Evolutionary conservation across 2,888 invertebrate genomes (phyloP), one percentile per base, ranked within the genome.

Genomic region (Dinocampus coccinellae): DNA sequence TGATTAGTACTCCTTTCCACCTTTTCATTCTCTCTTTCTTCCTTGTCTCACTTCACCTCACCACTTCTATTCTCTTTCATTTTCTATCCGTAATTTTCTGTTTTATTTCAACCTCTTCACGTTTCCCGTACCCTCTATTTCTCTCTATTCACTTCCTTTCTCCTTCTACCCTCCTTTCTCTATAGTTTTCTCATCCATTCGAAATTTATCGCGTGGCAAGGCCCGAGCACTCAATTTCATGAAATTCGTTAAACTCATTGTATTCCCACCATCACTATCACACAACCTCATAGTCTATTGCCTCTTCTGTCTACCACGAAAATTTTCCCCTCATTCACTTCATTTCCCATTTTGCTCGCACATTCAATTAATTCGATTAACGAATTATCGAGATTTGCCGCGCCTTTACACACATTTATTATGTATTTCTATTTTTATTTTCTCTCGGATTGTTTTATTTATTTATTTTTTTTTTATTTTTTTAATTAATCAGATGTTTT

Each of bases 1-100:
- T 86, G 87, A 87, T 87, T 87, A 87, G 87, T 86, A 84, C 84
- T 75, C 75, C 77, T 77, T 75, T 71, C 70, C 73, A 75, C 70
- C 73, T 72, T 53, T 57, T 55, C 70, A 77, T 75, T 67, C 65
- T 52, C 64, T 53, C 33, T 63, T 62, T 73, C 53, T 66, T 22
- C 60, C 7, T 29, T 29, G 3, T 62, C 36, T 20, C 47, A 9
- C 47, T 47, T 42, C 61, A 60, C 64, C 75, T 74, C 76, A 53
- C 13, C 60, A 62, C 52, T 68, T 60, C 63, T 64, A 68, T 66
- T 72, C 70, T 75, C n/a, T n/a, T n/a, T 39, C 70, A 72, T 73
- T 68, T 75, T 77, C 77, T 74, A n/a, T n/a, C n/a, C n/a, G n/a
- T n/a, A 71, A 72, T 73, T 70, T 73, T 67, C 65, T 36, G 69